Conservation (phyloP, 2,888 invertebrate species). For the Ectropis crepuscularia region DNA sequence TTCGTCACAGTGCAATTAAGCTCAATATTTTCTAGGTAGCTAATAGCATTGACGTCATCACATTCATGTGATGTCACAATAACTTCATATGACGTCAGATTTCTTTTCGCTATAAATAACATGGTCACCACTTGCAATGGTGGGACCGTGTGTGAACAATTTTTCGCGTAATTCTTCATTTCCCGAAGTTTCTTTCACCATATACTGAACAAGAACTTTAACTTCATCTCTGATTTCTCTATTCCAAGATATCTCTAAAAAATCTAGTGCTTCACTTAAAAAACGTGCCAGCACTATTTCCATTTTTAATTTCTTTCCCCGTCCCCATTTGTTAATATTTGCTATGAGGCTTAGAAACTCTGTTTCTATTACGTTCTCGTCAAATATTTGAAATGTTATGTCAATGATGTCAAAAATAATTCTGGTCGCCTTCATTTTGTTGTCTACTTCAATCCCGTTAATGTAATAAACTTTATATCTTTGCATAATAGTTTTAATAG, state of each 20-base stretch:
- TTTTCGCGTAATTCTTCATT: constrained; percentile 33
- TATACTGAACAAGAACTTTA: constrained; percentile 48
- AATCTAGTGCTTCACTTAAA: constrained; percentile 16
- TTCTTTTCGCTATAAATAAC: constrained; percentile 15
- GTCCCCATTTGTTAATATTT: constrained; percentile 44
- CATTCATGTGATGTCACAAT: no score
- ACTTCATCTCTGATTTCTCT: constrained; percentile 48
- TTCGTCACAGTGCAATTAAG: no score
- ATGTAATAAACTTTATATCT: constrained; percentile 46
- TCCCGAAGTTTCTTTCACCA: constrained; percentile 42
- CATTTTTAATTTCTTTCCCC: constrained; percentile 31
- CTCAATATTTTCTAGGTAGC: no score
- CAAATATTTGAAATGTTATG: constrained; percentile 46
- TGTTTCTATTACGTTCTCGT: constrained; percentile 43
- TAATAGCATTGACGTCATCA: no score
- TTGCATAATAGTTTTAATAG: constrained; percentile 43
- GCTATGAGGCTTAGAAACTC: constrained; percentile 37
- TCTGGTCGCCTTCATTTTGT: constrained; percentile 47
- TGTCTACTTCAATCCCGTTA: constrained; percentile 32
- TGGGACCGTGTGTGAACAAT: constrained; percentile 52
- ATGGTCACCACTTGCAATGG: constrained; percentile 42
- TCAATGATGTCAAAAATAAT: constrained; percentile 59
- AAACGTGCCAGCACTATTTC: constrained; percentile 39
- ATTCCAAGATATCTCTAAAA: constrained; percentile 37
- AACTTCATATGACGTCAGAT: neutral